Evolutionary conservation across 2,797 vertebrate genomes (phyloP), one percentile per base, ranked within the genome.

Genomic region (Rhabdophis nuchalis): DNA sequence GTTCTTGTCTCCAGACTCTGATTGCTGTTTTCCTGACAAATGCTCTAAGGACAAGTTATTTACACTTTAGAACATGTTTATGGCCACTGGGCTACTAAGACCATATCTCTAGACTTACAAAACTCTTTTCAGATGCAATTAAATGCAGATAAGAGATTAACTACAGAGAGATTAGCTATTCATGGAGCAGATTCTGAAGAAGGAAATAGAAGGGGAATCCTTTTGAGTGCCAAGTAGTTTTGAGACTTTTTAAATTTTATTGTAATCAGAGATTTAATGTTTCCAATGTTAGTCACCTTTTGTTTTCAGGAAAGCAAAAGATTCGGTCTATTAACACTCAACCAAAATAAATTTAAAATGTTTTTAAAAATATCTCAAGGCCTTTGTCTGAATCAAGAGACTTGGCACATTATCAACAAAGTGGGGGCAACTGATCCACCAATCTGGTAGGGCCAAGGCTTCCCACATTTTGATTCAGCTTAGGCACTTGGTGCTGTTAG

Each of bases 1-100:
- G 6, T 54, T 56, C 11, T 5, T 58, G 64, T 50, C 14, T 4
- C 54, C 64, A 68, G 27, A 13, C 23, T 54, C 52, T 87, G 52
- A 32, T 41, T 77, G 58, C 23, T 46, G 18, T 89, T 92, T 50
- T 56, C n/a, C 54, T 88, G 86, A 54, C 87, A 89, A 54, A 58
- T 58, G 54, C n/a, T 88, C 64, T 60, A 87, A 92, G 92, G 85
- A 90, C 89, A 87, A 68, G n/a, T 36, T 72, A 36, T 72, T 36
- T 72, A 72, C 64, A 86, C 58, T 86, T 68, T 12, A 36, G 77
- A 86, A 88, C 27, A 4, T 89, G 57, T 86, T 92, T 89, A 68
- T 86, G 85, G 82, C 36, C 50, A 61, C 32, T 90, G 18, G n/a
- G 32, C 57, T 86, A 72, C 54, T 77, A 77, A 52, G 77, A n/a